phyloP scores from a whole-genome alignment of 2,888 invertebrate genomes.

The Ophion ellenae region DNA sequence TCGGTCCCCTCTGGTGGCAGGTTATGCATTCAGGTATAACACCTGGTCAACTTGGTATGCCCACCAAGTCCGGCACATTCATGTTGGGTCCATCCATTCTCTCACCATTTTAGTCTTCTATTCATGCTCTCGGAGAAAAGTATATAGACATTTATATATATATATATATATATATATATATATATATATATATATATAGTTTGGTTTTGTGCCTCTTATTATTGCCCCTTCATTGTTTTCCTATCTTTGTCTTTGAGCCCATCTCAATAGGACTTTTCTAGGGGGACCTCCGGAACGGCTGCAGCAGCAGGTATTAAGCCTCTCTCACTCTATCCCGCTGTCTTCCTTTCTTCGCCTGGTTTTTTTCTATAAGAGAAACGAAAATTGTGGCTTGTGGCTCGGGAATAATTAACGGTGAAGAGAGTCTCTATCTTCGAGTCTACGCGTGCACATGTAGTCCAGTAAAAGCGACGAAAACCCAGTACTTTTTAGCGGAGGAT shows the following conservation, averaged over 20 bases:
- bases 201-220: conserved; percentile 54
- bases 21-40: conserved; percentile 54
- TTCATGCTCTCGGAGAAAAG: conserved; percentile 47
- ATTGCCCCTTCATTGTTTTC: conserved; percentile 60
- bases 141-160: conserved; percentile 12
- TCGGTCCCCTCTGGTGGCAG: conserved; percentile 27
- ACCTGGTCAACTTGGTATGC: conserved; percentile 56
- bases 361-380: conserved; percentile 22
- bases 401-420: conserved; percentile 69
- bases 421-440: conserved; percentile 9
- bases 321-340: conserved; percentile 1
- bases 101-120: conserved; percentile 40
- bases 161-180: background rate
- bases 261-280: conserved; percentile 54
- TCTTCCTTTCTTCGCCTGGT: background rate
- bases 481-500: too few species aligned
- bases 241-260: conserved; percentile 52
- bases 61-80: conserved; percentile 38
- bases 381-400: conserved; percentile 48
- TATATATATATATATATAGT: conserved; percentile 2
- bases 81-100: conserved; percentile 53
- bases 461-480: too few species aligned
- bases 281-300: conserved; percentile 37
- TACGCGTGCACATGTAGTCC: background rate
- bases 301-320: conserved; percentile 61